A percentile compares a stretch with the other conserved stretches of the same genome.
phyloP scores from a whole-genome alignment of 2,888 invertebrate species.

The Anoncus sp. region DNA sequence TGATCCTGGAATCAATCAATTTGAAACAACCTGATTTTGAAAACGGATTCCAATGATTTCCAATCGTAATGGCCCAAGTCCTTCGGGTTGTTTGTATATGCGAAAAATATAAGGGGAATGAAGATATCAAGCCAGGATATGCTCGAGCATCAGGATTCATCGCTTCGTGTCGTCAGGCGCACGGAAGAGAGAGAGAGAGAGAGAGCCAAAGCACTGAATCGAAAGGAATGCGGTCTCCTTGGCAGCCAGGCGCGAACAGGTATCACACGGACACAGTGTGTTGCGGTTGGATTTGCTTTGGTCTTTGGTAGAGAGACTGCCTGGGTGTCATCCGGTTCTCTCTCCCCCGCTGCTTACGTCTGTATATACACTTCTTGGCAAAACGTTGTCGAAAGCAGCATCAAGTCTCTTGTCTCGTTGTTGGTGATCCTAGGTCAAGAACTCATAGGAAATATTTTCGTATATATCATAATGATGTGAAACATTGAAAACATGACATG shows the following conservation, averaged over 20 bases:
- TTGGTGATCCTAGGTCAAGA: constrained; percentile 57
- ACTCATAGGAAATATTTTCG: constrained; percentile 18
- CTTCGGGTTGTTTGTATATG: too few species aligned
- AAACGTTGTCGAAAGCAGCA: constrained; percentile 41
- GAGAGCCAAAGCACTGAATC: constrained; percentile 36
- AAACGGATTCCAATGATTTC: too few species aligned
- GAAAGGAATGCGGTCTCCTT: constrained; percentile 62
- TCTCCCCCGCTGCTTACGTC: constrained; percentile 30
- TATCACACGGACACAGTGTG: constrained; percentile 48
- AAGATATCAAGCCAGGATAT: too few species aligned
- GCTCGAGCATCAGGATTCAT: constrained; percentile 3
- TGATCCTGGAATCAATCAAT: too few species aligned
- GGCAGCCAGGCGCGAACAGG: constrained; percentile 59
- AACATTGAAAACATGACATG: constrained; percentile 11
- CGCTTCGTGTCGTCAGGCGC: neutral
- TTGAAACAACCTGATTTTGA: too few species aligned
- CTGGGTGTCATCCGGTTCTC: constrained; percentile 65
- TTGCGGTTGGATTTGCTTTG: constrained; percentile 24
- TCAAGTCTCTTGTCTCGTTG: constrained; percentile 15
- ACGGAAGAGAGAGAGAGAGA: constrained; percentile 17
- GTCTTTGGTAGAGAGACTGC: constrained; percentile 36
- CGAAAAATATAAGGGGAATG: too few species aligned
- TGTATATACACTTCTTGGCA: constrained; percentile 7
- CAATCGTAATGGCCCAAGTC: too few species aligned
- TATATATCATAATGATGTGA: constrained; percentile 13